phyloP scores from a whole-genome alignment of 2,113 vertebrate genomes.

The Mus spicilegus region DNA sequence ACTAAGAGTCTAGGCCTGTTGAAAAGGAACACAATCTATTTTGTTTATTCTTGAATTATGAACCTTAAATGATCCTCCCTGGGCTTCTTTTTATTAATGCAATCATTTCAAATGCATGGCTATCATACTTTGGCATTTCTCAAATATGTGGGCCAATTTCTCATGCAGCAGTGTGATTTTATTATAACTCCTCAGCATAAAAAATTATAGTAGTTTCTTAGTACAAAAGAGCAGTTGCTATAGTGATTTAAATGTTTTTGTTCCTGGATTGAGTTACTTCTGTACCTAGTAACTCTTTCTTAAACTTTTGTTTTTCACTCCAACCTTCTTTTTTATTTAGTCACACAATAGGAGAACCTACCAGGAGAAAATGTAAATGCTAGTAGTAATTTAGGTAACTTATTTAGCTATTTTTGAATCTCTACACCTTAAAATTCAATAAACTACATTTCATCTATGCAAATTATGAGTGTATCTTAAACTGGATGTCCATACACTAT shows the following conservation, averaged over 20 bases:
- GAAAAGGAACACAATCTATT: slow-evolving; percentile 57
- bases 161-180: slow-evolving; percentile 36
- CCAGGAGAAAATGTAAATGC: slow-evolving; percentile 1
- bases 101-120: slow-evolving; percentile 51
- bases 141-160: slow-evolving; percentile 35
- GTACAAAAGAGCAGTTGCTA: slow-evolving; percentile 59
- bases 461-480: slow-evolving; percentile 59
- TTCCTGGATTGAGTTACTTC: slow-evolving; percentile 28
- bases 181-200: slow-evolving; percentile 30
- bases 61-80: slow-evolving; percentile 60
- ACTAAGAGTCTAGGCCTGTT: slow-evolving; percentile 17
- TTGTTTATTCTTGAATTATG: slow-evolving; percentile 65
- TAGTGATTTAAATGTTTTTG: slow-evolving; percentile 42
- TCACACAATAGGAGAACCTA: slow-evolving; percentile 25
- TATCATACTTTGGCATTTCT: slow-evolving; percentile 63
- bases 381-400: slow-evolving; percentile 42
- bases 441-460: slow-evolving; percentile 33
- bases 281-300: slow-evolving; percentile 53
- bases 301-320: slow-evolving; percentile 50
- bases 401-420: slow-evolving; percentile 32
- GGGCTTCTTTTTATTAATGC: slow-evolving; percentile 55
- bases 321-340: slow-evolving; percentile 51
- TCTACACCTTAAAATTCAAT: slow-evolving; percentile 37
- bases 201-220: slow-evolving; percentile 51
- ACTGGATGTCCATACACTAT: background rate